Evolutionary conservation across 2,113 vertebrate genomes (phyloP), one percentile per base, ranked within the genome.

Genomic region (Abramis brama): DNA sequence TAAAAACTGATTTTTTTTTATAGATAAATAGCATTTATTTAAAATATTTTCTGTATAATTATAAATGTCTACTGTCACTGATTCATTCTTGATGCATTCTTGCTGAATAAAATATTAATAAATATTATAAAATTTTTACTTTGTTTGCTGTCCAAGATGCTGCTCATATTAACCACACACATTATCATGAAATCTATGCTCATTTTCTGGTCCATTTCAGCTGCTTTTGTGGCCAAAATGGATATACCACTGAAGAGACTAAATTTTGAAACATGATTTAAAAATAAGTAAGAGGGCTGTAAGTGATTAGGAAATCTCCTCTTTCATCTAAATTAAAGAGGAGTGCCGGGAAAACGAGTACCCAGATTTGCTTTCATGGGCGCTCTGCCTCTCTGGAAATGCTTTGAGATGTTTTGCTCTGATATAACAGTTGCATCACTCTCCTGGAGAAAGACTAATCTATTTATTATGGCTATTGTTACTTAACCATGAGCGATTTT

Each of bases 351-450:
- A 30, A 62, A 73, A 71, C 39, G 21, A 43, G 50, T 39, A 11
- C 70, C 50, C 62, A n/a, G 76, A 74, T 77, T 83, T 12, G 21
- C 68, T 81, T 86, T 76, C 57, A 84, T 86, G 55, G 52, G 47
- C 4, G 12, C 66, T 79, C n/a, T 45, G 76, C 30, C 52, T 70
- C 43, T 73, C 25, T 27, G 19, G 36, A 59, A 81, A 79, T 62
- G 57, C 17, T 71, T 80, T 33, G 19, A 68, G 13, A 86, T 66
- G 71, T 62, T 81, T 82, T 85, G 70, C 64, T 43, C 55, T 82
- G 86, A 79, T 82, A 78, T 57, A 13, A 87, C 60, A n/a, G 27
- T 83, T 87, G 70, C 86, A 87, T 85, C 86, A 85, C 36, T 45
- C 33, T 79, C 33, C 25, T 55, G 36, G 30, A 79, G 43, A 64